phyloP scores from a whole-genome alignment of 2,888 invertebrate species.

The Eilema griseolum region DNA sequence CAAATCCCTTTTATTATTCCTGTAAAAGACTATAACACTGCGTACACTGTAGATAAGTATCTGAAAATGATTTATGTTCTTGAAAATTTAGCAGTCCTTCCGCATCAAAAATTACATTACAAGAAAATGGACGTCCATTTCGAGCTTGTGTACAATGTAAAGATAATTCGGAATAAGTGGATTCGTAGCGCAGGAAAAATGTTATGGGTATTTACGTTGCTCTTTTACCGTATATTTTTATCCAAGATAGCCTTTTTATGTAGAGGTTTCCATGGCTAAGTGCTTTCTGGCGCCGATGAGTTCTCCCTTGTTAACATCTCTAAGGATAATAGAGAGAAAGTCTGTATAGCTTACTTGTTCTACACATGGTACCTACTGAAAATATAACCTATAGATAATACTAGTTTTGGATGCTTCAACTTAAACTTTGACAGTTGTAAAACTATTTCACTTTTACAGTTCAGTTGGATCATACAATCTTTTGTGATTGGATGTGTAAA shows the following conservation, averaged over 20 bases:
- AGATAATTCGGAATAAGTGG: slow-evolving; percentile 40
- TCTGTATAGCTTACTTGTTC: background rate
- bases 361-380: background rate
- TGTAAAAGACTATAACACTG: slow-evolving; percentile 58
- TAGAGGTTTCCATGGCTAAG: slow-evolving; percentile 15
- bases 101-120: slow-evolving; percentile 55
- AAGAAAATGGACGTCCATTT: slow-evolving; percentile 50
- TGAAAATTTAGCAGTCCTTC: slow-evolving; percentile 49
- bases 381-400: background rate
- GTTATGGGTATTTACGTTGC: slow-evolving; percentile 23
- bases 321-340: background rate
- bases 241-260: slow-evolving; percentile 13
- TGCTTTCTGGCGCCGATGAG: slow-evolving; percentile 8
- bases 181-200: slow-evolving; percentile 25
- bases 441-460: background rate
- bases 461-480: background rate
- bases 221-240: slow-evolving; percentile 19
- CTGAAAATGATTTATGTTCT: slow-evolving; percentile 60
- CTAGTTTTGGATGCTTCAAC: too few species aligned
- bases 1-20: slow-evolving; percentile 60
- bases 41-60: slow-evolving; percentile 59
- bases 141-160: slow-evolving; percentile 46
- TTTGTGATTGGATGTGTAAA: background rate
- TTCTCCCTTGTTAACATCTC: slow-evolving; percentile 6
- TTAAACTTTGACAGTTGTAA: too few species aligned